Base-by-base conservation (phyloP, 2,113 vertebrate species). In the Mugil cephalus region DNA sequence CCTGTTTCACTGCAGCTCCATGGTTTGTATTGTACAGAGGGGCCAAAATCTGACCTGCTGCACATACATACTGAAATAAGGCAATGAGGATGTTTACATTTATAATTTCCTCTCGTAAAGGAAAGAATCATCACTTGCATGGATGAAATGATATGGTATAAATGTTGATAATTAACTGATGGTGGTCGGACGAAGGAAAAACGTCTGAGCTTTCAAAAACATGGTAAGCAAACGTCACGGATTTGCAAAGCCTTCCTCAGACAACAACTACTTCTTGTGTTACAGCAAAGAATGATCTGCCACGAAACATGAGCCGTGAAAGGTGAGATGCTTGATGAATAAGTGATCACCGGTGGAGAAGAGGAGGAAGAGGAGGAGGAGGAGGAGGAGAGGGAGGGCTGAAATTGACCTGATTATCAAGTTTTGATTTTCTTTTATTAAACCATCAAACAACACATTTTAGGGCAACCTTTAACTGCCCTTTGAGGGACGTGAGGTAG, bases 321-420 rank as follows among this genome's bases (percentile, higher is more conserved):
- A 65, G 76, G 73, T 75, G 85, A 88, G 73, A 89, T 53, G 78
- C 42, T 47, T 0, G 1, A 77, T 89, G 82, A 91, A 89, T 89
- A 72, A 88, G 85, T 67, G 53, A 89, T 84, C 66, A 74, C 60
- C 14, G 80, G 1, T 50, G 65, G 30, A 69, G n/a, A 30, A 77
- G 53, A 50, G 36, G 34, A 52, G 35, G 21, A 42, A 19, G 48
- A 55, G 51, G 10, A 48, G 55, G 68, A 77, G 46, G 0, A n/a
- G n/a, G n/a, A 52, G 35, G 21, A 42, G 24, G 48, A 55, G 51
- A 12, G 51, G 55, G 68, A 77, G 46, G 0, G 14, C 24, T 47
- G 79, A 68, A 30, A 54, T 65, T 63, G 53, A 67, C 18, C 67
- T 15, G 74, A 87, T 66, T 62, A 60, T 59, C 68, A 63, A 47